These are phyloP conservation scores for Drosophila cardini DNA, from an alignment of 1,140 invertebrate species.

Conservation along the genomic window DNA sequence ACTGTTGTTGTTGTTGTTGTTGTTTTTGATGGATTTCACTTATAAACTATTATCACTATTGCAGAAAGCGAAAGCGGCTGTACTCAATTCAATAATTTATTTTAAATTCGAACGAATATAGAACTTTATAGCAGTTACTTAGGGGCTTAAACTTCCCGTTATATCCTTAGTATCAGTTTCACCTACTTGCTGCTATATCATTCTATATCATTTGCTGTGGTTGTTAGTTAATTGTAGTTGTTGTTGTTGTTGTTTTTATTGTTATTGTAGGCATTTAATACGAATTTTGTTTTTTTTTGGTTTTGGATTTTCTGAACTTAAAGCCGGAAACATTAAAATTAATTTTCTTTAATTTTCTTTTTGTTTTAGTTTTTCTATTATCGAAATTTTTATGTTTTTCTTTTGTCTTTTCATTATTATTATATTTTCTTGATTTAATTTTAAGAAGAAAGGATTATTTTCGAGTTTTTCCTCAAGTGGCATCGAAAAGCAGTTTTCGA, in stretches of 20 bases:
- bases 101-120: conserved; percentile 14
- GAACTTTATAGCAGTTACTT: neutral
- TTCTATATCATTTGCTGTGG: conserved; percentile 30
- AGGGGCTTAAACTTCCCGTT: neutral
- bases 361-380: conserved; percentile 18
- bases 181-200: conserved; percentile 7
- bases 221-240: conserved; percentile 56
- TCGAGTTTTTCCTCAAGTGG: conserved; percentile 46
- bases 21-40: conserved; percentile 64
- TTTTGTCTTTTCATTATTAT: conserved; percentile 35
- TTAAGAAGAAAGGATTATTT: conserved; percentile 82
- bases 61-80: conserved; percentile 84
- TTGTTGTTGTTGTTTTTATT: conserved; percentile 61
- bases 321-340: conserved; percentile 56
- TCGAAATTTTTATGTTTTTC: conserved; percentile 24
- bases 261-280: conserved; percentile 69
- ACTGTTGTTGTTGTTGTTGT: conserved; percentile 49
- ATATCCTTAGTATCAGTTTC: no score
- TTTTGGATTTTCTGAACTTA: conserved; percentile 51
- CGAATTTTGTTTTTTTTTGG: conserved; percentile 41
- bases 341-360: conserved; percentile 29
- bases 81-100: conserved; percentile 63
- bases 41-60: conserved; percentile 85
- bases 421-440: conserved; percentile 48
- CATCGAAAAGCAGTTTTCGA: conserved; percentile 59